phyloP scores from a whole-genome alignment of 2,113 vertebrate genomes.

The Mesoclemmys tuberculata region DNA sequence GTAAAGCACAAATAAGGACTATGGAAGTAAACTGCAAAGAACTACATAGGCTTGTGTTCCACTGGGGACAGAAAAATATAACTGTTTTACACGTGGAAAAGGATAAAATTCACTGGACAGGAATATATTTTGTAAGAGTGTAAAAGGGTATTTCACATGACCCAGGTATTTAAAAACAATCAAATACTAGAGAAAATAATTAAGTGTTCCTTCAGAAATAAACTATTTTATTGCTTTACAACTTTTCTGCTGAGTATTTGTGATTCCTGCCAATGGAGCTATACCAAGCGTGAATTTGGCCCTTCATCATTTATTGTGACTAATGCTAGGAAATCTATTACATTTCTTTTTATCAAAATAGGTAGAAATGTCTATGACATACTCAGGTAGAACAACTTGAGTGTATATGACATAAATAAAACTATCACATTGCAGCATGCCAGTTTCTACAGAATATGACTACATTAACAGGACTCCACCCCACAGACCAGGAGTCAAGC shows the following conservation, averaged over 20 bases:
- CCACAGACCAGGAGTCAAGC: neutral
- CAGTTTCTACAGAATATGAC: neutral
- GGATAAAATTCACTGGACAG: neutral
- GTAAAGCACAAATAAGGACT: neutral
- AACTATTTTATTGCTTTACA: neutral
- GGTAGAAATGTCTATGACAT: neutral
- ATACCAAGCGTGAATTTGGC: neutral
- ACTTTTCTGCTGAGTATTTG: neutral
- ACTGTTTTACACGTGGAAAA: neutral
- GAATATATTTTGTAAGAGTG: neutral
- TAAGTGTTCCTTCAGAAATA: neutral
- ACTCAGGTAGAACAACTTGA: neutral
- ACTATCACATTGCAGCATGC: neutral
- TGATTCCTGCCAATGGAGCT: neutral
- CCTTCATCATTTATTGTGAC: neutral
- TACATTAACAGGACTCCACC: neutral
- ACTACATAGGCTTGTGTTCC: neutral
- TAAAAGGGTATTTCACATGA: neutral
- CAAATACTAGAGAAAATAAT: neutral
- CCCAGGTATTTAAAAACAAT: neutral
- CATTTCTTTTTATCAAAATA: neutral
- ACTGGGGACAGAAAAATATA: neutral
- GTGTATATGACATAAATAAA: rapidly evolving
- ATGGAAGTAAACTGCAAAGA: neutral
- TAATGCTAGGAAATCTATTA: neutral